phyloP scores from a whole-genome alignment of 2,888 invertebrate genomes.

The Eremobia ochroleuca region DNA sequence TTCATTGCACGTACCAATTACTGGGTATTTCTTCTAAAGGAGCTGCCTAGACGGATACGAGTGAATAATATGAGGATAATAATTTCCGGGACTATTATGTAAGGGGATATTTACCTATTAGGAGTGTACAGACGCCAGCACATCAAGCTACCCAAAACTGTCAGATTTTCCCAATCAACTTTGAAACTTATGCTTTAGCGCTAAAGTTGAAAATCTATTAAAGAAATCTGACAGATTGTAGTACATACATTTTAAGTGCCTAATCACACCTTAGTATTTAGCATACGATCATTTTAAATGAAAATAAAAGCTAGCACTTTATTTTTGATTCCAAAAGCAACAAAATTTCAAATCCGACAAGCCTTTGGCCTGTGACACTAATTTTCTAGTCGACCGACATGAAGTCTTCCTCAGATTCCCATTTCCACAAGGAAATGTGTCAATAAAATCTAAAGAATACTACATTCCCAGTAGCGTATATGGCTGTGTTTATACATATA shows the following conservation, averaged over 20 bases:
- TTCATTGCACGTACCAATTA: not conserved
- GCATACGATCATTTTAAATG: not conserved
- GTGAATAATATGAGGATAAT: not conserved
- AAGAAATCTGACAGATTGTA: too few relatives aligned
- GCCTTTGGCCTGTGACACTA: slow-evolving; percentile 22
- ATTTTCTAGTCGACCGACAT: slow-evolving; percentile 36
- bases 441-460: slow-evolving; percentile 49
- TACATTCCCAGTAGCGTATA: slow-evolving; percentile 4
- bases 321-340: not conserved
- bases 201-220: too few relatives aligned
- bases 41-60: not conserved
- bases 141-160: too few relatives aligned
- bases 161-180: too few relatives aligned
- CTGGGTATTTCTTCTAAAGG: not conserved
- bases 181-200: too few relatives aligned
- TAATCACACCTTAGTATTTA: not conserved
- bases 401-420: slow-evolving; percentile 18
- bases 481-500: slow-evolving; percentile 35
- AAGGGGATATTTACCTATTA: too few relatives aligned
- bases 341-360: slow-evolving; percentile 26
- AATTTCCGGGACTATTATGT: not conserved
- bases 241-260: too few relatives aligned
- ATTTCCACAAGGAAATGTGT: slow-evolving; percentile 24
- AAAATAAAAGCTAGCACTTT: not conserved
- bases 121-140: too few relatives aligned